These are phyloP conservation scores for Engystomops pustulosus DNA, from an alignment of 2,113 vertebrate genomes.

Conservation along the genomic window DNA sequence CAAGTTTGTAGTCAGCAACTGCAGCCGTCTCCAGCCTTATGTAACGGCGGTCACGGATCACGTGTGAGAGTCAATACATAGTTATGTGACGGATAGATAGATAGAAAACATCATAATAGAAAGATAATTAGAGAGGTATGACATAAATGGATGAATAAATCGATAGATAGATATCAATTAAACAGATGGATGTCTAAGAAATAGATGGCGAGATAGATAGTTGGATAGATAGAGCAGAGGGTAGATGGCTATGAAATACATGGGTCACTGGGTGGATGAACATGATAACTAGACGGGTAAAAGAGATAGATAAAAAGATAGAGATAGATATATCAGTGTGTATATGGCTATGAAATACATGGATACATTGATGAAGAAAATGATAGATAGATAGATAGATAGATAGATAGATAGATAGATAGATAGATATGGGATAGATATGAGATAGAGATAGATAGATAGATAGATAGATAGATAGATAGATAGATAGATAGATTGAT, in stretches of 20 bases:
- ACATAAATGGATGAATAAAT: background rate
- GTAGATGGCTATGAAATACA: background rate
- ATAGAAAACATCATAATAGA: background rate
- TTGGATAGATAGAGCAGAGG: background rate
- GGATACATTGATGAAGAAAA: background rate
- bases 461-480: constrained; percentile 16
- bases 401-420: background rate
- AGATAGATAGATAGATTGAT: background rate
- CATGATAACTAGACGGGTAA: too few relatives aligned
- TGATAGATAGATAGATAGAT: background rate
- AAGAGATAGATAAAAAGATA: background rate
- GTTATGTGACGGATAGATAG: background rate
- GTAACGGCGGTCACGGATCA: background rate
- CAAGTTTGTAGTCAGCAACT: constrained; percentile 31
- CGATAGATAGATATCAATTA: background rate
- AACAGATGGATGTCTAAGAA: background rate
- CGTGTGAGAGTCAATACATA: background rate
- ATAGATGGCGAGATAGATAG: background rate
- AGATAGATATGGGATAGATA: too few relatives aligned
- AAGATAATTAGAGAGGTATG: background rate
- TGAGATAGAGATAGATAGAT: too few relatives aligned
- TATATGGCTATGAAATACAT: background rate
- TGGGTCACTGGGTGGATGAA: background rate
- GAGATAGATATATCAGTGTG: background rate
- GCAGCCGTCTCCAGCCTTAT: background rate